phyloP scores from a whole-genome alignment of 2,888 invertebrate genomes.

The Mythimna ferrago region DNA sequence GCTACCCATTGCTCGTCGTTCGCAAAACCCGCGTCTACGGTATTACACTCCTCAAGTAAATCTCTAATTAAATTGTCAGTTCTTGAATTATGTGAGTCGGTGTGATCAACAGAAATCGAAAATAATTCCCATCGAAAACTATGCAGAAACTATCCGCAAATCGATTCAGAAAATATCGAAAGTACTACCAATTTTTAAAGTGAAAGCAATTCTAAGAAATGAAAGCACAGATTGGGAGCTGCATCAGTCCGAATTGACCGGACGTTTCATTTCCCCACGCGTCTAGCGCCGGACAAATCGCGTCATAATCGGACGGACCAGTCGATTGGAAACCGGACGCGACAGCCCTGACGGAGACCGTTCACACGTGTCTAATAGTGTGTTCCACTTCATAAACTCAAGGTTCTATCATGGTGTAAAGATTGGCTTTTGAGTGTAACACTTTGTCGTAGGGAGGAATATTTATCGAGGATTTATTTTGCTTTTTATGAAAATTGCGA shows the following conservation, averaged over 20 bases:
- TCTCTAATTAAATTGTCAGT: background rate
- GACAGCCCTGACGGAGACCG: slow-evolving; percentile 36
- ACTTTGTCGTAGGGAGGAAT: slow-evolving; percentile 1
- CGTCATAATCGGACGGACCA: slow-evolving; percentile 7
- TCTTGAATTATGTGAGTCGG: background rate
- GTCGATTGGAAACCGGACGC: slow-evolving; percentile 2
- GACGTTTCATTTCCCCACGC: slow-evolving; percentile 55
- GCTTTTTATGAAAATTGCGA: background rate
- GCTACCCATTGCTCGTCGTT: too few species aligned
- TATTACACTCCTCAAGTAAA: too few species aligned
- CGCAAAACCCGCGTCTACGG: too few species aligned
- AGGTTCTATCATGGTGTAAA: slow-evolving; percentile 18
- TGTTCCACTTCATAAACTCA: slow-evolving; percentile 43
- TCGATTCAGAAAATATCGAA: background rate
- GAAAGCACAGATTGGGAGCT: slow-evolving; percentile 24
- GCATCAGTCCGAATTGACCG: slow-evolving; percentile 29
- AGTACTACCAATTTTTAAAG: background rate
- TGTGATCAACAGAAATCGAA: background rate
- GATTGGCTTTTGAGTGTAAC: slow-evolving; percentile 28
- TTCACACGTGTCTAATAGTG: slow-evolving; percentile 39
- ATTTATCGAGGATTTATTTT: background rate
- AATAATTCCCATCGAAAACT: background rate
- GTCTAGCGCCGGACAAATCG: slow-evolving; percentile 35
- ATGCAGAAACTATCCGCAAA: background rate
- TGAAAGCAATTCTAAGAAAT: slow-evolving; percentile 21